A percentile compares a stretch with the other conserved stretches of the same genome.
Evolutionary conservation across 1,140 invertebrate species (phyloP).

Genomic region (Cylas formicarius): DNA sequence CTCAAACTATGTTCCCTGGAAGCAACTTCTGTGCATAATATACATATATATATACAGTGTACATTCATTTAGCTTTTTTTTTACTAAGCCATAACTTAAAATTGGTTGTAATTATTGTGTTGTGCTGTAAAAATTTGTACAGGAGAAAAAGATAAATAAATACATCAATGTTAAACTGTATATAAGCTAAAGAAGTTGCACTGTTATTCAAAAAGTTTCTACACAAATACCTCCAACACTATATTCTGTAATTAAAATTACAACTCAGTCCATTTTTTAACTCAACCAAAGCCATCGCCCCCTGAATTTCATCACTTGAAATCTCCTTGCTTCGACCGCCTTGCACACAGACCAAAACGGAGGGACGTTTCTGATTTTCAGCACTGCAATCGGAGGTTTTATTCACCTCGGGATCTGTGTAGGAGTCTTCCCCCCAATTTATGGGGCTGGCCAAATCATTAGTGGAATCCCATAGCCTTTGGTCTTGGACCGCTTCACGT

Average conservation of each 20-base stretch:
- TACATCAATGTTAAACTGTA: constrained; percentile 11
- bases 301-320: constrained; percentile 39
- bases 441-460: constrained; percentile 44
- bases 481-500: constrained; percentile 50
- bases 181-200: too few relatives aligned
- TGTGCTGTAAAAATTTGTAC: too few relatives aligned
- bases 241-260: constrained; percentile 32
- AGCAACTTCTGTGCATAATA: too few relatives aligned
- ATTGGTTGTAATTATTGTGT: too few relatives aligned
- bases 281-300: constrained; percentile 62
- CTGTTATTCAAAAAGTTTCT: too few relatives aligned
- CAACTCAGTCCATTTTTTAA: constrained; percentile 38
- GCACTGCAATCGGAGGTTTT: constrained; percentile 4
- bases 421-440: constrained; percentile 34
- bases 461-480: constrained; percentile 43
- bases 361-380: constrained; percentile 47
- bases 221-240: too few relatives aligned
- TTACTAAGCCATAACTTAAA: too few relatives aligned
- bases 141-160: too few relatives aligned
- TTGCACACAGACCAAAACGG: constrained; percentile 47
- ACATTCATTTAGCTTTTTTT: too few relatives aligned
- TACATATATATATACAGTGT: too few relatives aligned
- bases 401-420: constrained; percentile 10
- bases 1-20: too few relatives aligned
- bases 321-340: constrained; percentile 41